These are phyloP conservation scores for Physeter macrocephalus DNA, from an alignment of 2,113 vertebrate genomes.

Conservation along the genomic window DNA sequence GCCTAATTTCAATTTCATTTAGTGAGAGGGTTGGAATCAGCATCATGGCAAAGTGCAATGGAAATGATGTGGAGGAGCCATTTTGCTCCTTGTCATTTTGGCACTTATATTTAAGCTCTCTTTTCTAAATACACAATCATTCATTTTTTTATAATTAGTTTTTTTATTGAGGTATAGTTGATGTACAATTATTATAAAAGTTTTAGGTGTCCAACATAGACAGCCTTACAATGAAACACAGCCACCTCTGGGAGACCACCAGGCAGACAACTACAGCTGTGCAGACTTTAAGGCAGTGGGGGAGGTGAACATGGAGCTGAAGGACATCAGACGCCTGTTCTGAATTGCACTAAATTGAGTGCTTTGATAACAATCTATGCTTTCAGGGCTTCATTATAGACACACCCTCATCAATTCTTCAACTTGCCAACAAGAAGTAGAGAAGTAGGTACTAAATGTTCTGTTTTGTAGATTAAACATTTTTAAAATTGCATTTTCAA, in stretches of 20 bases:
- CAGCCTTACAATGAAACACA: background rate
- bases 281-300: background rate
- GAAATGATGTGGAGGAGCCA: background rate
- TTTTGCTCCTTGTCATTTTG: background rate
- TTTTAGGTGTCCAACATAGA: background rate
- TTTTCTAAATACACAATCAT: background rate
- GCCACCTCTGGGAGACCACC: constrained; percentile 39
- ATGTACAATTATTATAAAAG: background rate
- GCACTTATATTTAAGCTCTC: background rate
- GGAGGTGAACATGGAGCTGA: background rate
- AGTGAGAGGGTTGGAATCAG: background rate
- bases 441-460: background rate
- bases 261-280: background rate
- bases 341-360: background rate
- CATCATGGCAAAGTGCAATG: too few relatives aligned
- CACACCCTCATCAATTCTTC: background rate
- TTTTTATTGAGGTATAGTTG: background rate
- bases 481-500: background rate
- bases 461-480: background rate
- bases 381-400: background rate
- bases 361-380: background rate
- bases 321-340: background rate
- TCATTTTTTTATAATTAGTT: background rate
- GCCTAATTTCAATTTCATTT: background rate
- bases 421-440: background rate